These are phyloP conservation scores for Lepetodrilus schrolli DNA, from an alignment of 2,888 invertebrate species.

Conservation along the genomic window DNA sequence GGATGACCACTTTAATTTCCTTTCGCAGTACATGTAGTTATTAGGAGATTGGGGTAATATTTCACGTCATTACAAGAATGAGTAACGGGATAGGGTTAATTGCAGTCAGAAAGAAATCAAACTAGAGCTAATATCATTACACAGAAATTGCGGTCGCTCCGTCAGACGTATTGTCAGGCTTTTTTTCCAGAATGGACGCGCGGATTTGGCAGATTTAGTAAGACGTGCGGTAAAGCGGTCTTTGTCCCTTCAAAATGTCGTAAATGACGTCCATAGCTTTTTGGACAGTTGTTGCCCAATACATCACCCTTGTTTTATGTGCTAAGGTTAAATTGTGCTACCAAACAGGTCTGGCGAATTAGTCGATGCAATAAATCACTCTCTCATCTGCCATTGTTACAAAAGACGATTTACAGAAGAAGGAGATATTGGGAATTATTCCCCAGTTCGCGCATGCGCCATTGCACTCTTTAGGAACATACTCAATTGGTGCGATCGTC, in stretches of 20 bases:
- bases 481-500: background rate
- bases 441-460: slow-evolving; percentile 15
- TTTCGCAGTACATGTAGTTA: background rate
- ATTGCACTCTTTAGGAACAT: background rate
- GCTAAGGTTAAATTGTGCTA: slow-evolving; percentile 17
- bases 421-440: slow-evolving; percentile 17
- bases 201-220: slow-evolving; percentile 19
- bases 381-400: slow-evolving; percentile 18
- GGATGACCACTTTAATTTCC: slow-evolving; percentile 9
- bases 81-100: slow-evolving; percentile 2
- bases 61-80: slow-evolving; percentile 19
- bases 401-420: slow-evolving; percentile 26
- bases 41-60: slow-evolving; percentile 7
- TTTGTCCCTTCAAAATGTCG: slow-evolving; percentile 25
- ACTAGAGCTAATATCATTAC: slow-evolving; percentile 23
- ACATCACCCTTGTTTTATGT: slow-evolving; percentile 16
- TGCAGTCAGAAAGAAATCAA: slow-evolving; percentile 17
- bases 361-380: slow-evolving; percentile 14
- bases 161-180: background rate
- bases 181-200: slow-evolving; percentile 7
- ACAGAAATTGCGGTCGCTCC: slow-evolving; percentile 21
- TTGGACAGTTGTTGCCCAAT: slow-evolving; percentile 21
- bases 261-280: slow-evolving; percentile 18
- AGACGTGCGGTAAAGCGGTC: slow-evolving; percentile 21
- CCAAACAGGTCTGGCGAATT: slow-evolving; percentile 26